phyloP scores from a whole-genome alignment of 2,888 invertebrate species.

The Philereme vetulata region DNA sequence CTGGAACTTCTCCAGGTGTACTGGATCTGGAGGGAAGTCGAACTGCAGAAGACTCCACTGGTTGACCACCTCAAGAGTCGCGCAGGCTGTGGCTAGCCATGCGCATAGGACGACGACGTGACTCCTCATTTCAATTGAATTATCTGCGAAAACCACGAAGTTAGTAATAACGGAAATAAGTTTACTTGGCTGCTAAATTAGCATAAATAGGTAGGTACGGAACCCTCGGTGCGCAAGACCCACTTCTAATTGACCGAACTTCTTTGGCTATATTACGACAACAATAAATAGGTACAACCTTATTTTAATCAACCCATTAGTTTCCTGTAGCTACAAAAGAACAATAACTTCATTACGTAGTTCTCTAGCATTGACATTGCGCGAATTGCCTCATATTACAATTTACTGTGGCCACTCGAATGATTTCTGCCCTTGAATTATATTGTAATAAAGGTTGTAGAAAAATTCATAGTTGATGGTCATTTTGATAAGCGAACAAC shows the following conservation, averaged over 20 bases:
- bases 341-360: constrained; percentile 27
- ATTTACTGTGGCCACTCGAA: constrained; percentile 28
- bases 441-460: constrained; percentile 26
- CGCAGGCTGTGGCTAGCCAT: constrained; percentile 64
- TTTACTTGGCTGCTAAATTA: too few relatives aligned
- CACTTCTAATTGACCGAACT: too few relatives aligned
- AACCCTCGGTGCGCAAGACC: too few relatives aligned
- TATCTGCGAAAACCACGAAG: constrained; percentile 35
- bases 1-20: constrained; percentile 83
- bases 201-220: too few relatives aligned
- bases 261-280: too few relatives aligned
- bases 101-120: constrained; percentile 55
- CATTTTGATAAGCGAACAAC: background rate
- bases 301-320: constrained; percentile 4
- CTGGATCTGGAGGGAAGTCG: constrained; percentile 86
- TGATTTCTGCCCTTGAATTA: constrained; percentile 39
- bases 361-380: constrained; percentile 41
- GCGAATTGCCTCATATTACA: constrained; percentile 32
- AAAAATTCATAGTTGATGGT: constrained; percentile 14
- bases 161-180: too few relatives aligned
- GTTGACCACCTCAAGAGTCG: constrained; percentile 85
- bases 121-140: constrained; percentile 50
- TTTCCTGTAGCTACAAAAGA: constrained; percentile 20
- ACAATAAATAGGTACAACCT: background rate
- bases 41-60: constrained; percentile 88